Evolutionary conservation across 2,797 vertebrate genomes (phyloP).

Genomic region (Tenualosa thibaudeaui): DNA sequence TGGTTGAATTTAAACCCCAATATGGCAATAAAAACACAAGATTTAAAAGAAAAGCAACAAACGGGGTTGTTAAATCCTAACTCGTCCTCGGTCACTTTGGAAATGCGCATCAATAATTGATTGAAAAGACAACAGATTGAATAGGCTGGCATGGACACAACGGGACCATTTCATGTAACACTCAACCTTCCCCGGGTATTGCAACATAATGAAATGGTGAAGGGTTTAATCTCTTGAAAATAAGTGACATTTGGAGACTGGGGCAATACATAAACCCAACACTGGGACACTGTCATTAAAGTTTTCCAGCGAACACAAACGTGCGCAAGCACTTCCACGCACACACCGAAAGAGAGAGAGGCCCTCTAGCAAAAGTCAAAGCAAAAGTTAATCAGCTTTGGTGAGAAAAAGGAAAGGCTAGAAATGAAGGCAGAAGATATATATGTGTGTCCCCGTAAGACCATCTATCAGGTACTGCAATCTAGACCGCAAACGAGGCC

Average conservation of each 20-base stretch:
- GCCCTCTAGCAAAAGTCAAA: too few species aligned
- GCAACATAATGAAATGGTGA: constrained; percentile 10
- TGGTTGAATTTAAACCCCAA: background rate
- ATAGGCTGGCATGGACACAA: background rate
- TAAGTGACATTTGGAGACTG: background rate
- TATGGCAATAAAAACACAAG: background rate
- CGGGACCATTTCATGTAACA: background rate
- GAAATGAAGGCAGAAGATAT: background rate
- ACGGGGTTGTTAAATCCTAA: constrained; percentile 4
- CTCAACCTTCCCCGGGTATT: background rate
- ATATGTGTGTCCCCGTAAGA: background rate
- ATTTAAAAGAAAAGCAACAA: background rate
- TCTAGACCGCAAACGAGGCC: background rate
- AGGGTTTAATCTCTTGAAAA: constrained; percentile 19
- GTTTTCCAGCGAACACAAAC: background rate
- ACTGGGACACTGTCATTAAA: constrained; percentile 5
- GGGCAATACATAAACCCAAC: background rate
- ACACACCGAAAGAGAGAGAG: background rate
- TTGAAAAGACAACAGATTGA: constrained; percentile 15
- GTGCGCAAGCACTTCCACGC: background rate
- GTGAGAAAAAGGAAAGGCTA: background rate
- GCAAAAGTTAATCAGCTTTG: background rate
- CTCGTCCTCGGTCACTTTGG: background rate
- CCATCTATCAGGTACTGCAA: background rate
- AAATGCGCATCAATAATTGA: constrained; percentile 20